Percentiles rank a stretch among this genome's conserved stretches.
These are phyloP conservation scores for Typhlichthys subterraneus DNA, from an alignment of 2,797 vertebrate species.

Conservation along the genomic window DNA sequence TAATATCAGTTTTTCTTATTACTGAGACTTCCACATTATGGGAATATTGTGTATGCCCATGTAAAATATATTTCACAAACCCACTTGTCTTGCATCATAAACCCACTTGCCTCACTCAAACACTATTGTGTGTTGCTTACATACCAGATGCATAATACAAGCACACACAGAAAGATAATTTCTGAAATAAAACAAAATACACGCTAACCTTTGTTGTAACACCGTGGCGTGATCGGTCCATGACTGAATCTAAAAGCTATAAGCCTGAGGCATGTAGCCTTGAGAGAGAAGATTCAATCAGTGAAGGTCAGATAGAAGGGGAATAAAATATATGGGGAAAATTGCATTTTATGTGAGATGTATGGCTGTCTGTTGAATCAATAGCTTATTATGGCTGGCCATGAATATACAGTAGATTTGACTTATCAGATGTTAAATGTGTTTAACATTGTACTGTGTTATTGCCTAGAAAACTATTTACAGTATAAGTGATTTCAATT, in stretches of 20 bases:
- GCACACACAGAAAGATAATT: neutral
- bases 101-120: constrained; percentile 8
- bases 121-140: neutral
- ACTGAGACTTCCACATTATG: constrained; percentile 15
- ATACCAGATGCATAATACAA: neutral
- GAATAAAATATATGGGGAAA: constrained; percentile 31
- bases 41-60: neutral
- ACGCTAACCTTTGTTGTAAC: constrained; percentile 5
- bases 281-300: constrained; percentile 19
- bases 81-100: neutral
- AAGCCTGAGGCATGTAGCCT: constrained; percentile 4
- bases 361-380: constrained; percentile 27
- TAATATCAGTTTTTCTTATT: constrained; percentile 22
- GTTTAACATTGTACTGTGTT: too few species aligned
- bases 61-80: neutral
- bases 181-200: constrained; percentile 10
- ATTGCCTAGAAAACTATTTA: too few species aligned
- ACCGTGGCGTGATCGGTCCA: constrained; percentile 5
- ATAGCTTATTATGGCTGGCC: constrained; percentile 1
- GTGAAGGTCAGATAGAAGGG: constrained; percentile 13
- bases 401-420: constrained; percentile 2
- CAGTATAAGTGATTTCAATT: too few species aligned
- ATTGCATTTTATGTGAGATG: constrained; percentile 24
- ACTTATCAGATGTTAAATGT: neutral
- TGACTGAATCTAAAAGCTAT: constrained; percentile 2